Conservation (phyloP, 2,888 invertebrate species). For the Meiosimyza platycephala region DNA sequence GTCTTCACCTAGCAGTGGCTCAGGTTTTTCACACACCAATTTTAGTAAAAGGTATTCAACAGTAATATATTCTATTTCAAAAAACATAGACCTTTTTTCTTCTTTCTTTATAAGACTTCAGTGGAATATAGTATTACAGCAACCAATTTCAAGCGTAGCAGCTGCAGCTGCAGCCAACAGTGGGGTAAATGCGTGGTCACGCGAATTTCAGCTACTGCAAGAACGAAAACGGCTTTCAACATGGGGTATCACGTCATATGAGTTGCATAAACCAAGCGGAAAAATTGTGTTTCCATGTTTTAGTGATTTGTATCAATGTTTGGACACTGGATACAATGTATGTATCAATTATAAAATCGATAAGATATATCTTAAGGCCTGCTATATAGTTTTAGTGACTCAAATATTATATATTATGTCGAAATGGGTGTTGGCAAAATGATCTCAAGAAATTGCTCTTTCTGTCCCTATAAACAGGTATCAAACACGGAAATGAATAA, state of each 20-base stretch:
- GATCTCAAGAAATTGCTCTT: too few relatives aligned
- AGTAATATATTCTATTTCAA: background rate
- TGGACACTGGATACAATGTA: conserved; percentile 79
- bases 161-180: conserved; percentile 45
- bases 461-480: too few relatives aligned
- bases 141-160: conserved; percentile 77
- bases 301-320: conserved; percentile 87
- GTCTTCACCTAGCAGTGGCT: conserved; percentile 41
- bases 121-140: conserved; percentile 87
- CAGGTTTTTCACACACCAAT: conserved; percentile 30
- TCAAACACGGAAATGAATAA: too few relatives aligned
- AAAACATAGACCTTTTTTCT: background rate
- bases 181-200: conserved; percentile 73
- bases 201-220: conserved; percentile 91
- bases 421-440: background rate
- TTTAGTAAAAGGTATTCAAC: conserved; percentile 24
- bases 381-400: background rate
- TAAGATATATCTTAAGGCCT: background rate
- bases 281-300: conserved; percentile 92
- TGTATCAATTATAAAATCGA: conserved; percentile 49
- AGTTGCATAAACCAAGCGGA: conserved; percentile 83
- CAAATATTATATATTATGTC: background rate
- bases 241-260: conserved; percentile 95
- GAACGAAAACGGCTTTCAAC: conserved; percentile 92
- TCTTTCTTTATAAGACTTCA: conserved; percentile 69